Base-by-base conservation (phyloP, 2,797 vertebrate species). In the Clarias laeviceps region DNA sequence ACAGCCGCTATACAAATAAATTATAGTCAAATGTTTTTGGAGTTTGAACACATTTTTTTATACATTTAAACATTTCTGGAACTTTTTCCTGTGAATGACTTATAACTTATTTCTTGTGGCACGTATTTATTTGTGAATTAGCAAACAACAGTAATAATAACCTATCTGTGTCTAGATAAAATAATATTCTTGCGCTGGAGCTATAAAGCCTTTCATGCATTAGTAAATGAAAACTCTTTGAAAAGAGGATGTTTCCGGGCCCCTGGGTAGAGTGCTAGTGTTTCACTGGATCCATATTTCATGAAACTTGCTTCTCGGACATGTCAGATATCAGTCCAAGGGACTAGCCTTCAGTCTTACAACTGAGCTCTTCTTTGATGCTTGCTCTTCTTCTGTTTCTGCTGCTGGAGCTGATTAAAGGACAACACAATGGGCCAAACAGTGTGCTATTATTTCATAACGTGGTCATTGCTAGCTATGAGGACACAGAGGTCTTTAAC, bases 261-360 rank as follows among this genome's bases (percentile, higher is more conserved):
- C 72, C 73, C 74, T 80, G 77, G 73, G 29, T 82, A 64, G 87
- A 82, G 79, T 79, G 65, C 70, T 86, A 85, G 65, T 79, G 62
- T 87, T 85, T 85, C 64, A 84, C 78, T 82, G 80, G 32, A 89
- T 89, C 81, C 81, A 84, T 87, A 82, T 90, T 90, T 90, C 59
- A 86, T 88, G 80, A 85, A 85, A 83, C 8, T 24, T 66, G 56
- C 82, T 84, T 82, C 64, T 84, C 11, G 59, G 34, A 85, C 34
- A 79, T 79, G 57, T 86, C 65, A 83, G 82, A 87, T 88, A 84
- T 29, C 54, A 34, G 57, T 90, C 80, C 85, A 89, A 80, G 66
- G 81, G 64, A 82, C n/a, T 34, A 62, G 57, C 68, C 45, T 61
- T 76, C 73, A 84, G 85, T 87, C 69, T 82, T 80, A 82, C 73